Percentiles rank a stretch among this genome's conserved stretches.
These are phyloP conservation scores for Punctoribates punctum DNA, from an alignment of 2,888 invertebrate species.

Conservation along the genomic window DNA sequence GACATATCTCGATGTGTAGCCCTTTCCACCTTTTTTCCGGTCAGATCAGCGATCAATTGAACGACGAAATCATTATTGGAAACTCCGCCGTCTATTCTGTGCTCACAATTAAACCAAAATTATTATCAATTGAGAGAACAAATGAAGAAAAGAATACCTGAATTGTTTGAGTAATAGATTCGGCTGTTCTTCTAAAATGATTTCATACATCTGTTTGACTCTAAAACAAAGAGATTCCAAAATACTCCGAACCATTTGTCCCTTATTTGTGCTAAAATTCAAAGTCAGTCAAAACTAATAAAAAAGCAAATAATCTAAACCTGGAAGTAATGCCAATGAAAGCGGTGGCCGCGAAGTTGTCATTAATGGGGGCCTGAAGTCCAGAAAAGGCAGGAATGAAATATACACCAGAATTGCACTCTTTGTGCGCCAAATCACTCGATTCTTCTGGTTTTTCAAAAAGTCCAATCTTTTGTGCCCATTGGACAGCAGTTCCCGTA, in stretches of 20 bases:
- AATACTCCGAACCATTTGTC: slow-evolving; percentile 76
- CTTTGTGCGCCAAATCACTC: slow-evolving; percentile 65
- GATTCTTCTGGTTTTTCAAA: slow-evolving; percentile 65
- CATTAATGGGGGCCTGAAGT: slow-evolving; percentile 79
- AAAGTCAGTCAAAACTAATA: neutral
- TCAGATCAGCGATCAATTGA: slow-evolving; percentile 79
- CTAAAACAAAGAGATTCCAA: slow-evolving; percentile 81
- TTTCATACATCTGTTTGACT: slow-evolving; percentile 70
- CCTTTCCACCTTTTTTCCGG: slow-evolving; percentile 70
- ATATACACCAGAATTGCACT: slow-evolving; percentile 67
- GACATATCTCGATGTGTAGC: slow-evolving; percentile 73
- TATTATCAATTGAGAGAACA: slow-evolving; percentile 29
- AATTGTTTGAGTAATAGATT: slow-evolving; percentile 56
- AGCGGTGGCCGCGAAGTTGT: slow-evolving; percentile 75
- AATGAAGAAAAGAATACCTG: slow-evolving; percentile 56
- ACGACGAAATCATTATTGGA: slow-evolving; percentile 85
- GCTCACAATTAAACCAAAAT: slow-evolving; percentile 50
- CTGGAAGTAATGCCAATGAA: slow-evolving; percentile 68
- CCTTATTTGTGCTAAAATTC: slow-evolving; percentile 62
- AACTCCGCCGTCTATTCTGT: slow-evolving; percentile 92
- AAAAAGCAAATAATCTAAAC: neutral
- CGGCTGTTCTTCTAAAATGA: slow-evolving; percentile 71
- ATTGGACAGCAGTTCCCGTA: slow-evolving; percentile 79
- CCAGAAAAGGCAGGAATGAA: slow-evolving; percentile 89
- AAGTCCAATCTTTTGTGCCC: slow-evolving; percentile 63